Evolutionary conservation across 2,113 vertebrate genomes (phyloP).

Genomic region (Oostethus manadensis): DNA sequence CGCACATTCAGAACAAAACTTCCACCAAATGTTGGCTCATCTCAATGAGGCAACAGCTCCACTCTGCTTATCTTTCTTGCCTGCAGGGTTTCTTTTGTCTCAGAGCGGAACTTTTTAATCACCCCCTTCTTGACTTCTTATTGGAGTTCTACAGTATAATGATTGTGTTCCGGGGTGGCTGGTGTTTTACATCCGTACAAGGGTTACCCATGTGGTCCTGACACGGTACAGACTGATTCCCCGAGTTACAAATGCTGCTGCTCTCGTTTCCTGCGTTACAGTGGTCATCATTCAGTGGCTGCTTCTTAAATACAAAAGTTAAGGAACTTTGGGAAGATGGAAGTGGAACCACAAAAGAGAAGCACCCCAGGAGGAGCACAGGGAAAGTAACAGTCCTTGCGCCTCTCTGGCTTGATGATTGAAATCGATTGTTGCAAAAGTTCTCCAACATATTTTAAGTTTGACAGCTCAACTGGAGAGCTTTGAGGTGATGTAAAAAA

Average conservation of each 20-base stretch:
- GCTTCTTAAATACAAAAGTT: conserved; percentile 12
- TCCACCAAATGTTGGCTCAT: conserved; percentile 12
- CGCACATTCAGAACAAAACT: background rate
- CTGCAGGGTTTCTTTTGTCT: conserved; percentile 28
- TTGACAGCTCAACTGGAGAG: no score
- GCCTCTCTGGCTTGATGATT: background rate
- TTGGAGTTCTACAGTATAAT: background rate
- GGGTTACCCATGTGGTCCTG: conserved; percentile 5
- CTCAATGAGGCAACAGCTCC: conserved; percentile 6
- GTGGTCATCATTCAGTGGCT: conserved; percentile 10
- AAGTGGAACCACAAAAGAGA: conserved; percentile 21
- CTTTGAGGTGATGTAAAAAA: no score
- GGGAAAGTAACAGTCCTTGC: background rate
- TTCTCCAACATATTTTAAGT: no score
- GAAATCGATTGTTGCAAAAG: no score
- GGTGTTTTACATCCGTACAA: background rate
- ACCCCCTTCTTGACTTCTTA: conserved; percentile 10
- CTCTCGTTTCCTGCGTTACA: conserved; percentile 14
- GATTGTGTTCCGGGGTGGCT: conserved; percentile 3
- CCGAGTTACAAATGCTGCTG: conserved; percentile 1
- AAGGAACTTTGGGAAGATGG: conserved; percentile 21
- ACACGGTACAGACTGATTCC: background rate
- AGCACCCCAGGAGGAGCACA: conserved; percentile 5
- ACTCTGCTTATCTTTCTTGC: conserved; percentile 21
- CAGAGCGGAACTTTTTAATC: conserved; percentile 38